Percentiles rank a stretch among this genome's conserved stretches.
Conservation (phyloP, 2,888 invertebrate species). For the Sphaerophoria taeniata region DNA sequence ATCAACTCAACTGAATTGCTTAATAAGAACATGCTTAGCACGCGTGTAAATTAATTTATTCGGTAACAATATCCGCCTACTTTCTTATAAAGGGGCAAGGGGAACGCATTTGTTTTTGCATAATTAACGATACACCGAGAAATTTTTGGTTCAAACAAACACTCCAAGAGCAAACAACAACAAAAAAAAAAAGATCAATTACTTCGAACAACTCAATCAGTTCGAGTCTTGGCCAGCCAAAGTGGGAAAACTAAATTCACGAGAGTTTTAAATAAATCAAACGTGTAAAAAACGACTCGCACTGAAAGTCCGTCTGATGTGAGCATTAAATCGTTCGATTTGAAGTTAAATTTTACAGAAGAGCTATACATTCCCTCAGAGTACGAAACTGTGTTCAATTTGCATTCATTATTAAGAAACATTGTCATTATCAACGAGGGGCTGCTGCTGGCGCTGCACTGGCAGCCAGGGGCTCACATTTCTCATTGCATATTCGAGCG, state of each 20-base stretch:
- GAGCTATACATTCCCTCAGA: slow-evolving; percentile 44
- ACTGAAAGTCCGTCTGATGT: slow-evolving; percentile 6
- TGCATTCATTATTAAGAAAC: slow-evolving; percentile 73
- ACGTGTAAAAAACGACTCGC: slow-evolving; percentile 23
- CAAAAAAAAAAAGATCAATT: slow-evolving; percentile 49
- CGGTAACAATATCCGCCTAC: slow-evolving; percentile 65
- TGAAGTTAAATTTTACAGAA: slow-evolving; percentile 2
- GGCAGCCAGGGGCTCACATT: neutral
- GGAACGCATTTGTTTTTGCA: slow-evolving; percentile 42
- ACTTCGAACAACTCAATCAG: slow-evolving; percentile 73
- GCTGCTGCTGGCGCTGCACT: neutral
- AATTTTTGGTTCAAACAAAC: slow-evolving; percentile 1
- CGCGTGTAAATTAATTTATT: slow-evolving; percentile 72
- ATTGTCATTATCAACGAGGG: slow-evolving; percentile 63
- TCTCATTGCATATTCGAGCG: slow-evolving; percentile 23
- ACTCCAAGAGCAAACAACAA: too few relatives aligned
- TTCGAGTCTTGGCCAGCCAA: slow-evolving; percentile 15
- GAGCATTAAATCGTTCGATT: slow-evolving; percentile 43
- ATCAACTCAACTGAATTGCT: slow-evolving; percentile 60
- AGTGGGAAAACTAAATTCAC: slow-evolving; percentile 68
- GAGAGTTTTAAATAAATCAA: slow-evolving; percentile 62
- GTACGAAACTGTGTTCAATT: slow-evolving; percentile 74
- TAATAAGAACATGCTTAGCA: slow-evolving; percentile 71
- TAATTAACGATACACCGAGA: slow-evolving; percentile 52
- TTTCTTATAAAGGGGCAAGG: slow-evolving; percentile 5